Conservation (phyloP, 2,113 vertebrate genomes). For the Varanus komodoensis region DNA sequence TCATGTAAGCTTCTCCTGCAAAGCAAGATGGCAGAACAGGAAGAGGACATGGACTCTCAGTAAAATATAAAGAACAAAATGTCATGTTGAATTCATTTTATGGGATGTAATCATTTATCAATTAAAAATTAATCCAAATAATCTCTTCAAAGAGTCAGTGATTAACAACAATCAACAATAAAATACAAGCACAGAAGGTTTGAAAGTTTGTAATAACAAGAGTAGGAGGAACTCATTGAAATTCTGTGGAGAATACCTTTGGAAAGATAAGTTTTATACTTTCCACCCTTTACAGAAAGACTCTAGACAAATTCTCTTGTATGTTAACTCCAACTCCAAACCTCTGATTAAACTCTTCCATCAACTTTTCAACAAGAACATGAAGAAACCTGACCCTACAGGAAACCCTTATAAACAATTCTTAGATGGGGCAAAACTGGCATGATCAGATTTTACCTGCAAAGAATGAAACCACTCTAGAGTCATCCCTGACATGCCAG, state of each 20-base stretch:
- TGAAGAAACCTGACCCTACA: background rate
- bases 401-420: background rate
- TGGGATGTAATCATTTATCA: background rate
- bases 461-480: background rate
- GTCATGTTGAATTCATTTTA: background rate
- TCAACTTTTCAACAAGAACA: background rate
- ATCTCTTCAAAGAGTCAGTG: background rate
- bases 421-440: background rate
- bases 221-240: background rate
- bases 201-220: background rate
- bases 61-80: background rate
- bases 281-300: background rate
- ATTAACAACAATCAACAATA: background rate
- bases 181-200: background rate
- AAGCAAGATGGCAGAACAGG: constrained; percentile 32
- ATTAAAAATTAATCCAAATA: background rate
- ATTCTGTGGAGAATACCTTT: background rate
- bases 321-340: background rate
- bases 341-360: background rate
- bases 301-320: background rate
- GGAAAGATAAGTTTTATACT: background rate
- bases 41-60: background rate
- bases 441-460: background rate
- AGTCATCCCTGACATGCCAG: background rate
- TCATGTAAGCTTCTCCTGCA: constrained; percentile 95